Evolutionary conservation across 2,888 invertebrate genomes (phyloP), one percentile per base, ranked within the genome.

Genomic region (Timema cristinae): DNA sequence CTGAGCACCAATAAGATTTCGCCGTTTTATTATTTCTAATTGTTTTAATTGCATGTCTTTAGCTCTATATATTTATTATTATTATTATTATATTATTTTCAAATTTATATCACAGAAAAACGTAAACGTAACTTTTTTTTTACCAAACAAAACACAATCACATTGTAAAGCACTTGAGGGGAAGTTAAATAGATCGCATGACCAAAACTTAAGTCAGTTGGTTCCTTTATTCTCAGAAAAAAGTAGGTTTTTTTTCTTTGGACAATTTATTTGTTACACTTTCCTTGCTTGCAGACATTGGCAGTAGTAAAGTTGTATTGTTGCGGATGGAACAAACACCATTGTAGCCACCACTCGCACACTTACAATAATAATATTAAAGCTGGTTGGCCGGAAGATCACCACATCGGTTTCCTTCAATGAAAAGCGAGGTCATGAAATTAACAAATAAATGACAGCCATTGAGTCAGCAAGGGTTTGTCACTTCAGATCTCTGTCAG

Each of bases 91-190:
- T 75, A 76, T 78, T 76, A 54, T 5, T 13, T 63, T 63, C 16
- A 32, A 32, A 63, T 63, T 63, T 63, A 75, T 76, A 79, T 79
- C 79, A 79, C 79, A 79, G 79, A 78, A 78, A 79, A 78, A 76
- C 75, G 68, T 68, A 75, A 76, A 73, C 67, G 70, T 74, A 75
- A 75, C 72, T 73, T 73, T 68, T 70, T 76, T 78, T 15, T n/a
- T 48, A 75, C 74, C 72, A 73, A 75, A 74, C 68, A 66, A 75
- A 75, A 75, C 74, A 75, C 75, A 73, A 75, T 73, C 77, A 78
- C 77, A 77, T 77, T 78, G 76, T 78, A 78, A 79, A 78, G 78
- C 78, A 79, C 78, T 79, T 79, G 77, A 77, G 78, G 78, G 77
- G 78, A 77, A 78, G 78, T 76, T 78, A 72, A 76, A 77, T 77